These are phyloP conservation scores for Indicator maculatus DNA, from an alignment of 2,113 vertebrate genomes.

Conservation along the genomic window DNA sequence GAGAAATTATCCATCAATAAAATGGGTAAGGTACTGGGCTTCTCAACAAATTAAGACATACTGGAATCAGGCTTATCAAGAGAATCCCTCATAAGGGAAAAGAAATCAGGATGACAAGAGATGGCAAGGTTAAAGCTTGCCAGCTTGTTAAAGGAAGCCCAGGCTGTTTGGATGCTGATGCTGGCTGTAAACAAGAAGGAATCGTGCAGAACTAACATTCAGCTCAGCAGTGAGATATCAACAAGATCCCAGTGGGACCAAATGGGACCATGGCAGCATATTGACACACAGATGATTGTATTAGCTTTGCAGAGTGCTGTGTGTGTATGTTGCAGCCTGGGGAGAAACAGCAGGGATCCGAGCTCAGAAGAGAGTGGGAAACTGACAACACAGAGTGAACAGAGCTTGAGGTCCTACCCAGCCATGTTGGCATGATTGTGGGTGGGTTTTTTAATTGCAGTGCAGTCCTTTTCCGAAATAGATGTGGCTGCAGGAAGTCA, in stretches of 20 bases:
- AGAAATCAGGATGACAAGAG: not conserved
- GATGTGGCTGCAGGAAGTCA: not conserved
- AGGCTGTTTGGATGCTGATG: not conserved
- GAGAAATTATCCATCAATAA: not conserved
- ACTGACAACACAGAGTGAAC: not conserved
- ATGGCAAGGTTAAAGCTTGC: not conserved
- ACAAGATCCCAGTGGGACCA: constrained; percentile 19
- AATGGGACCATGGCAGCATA: not conserved
- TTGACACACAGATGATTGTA: constrained; percentile 27
- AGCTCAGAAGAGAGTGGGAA: not conserved
- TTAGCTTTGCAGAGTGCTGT: not conserved
- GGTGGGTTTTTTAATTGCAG: not conserved
- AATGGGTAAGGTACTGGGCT: not conserved
- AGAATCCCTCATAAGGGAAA: not conserved
- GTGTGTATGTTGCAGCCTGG: not conserved
- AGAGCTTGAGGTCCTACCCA: not conserved
- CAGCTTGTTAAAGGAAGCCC: not conserved
- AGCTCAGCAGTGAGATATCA: constrained; percentile 25
- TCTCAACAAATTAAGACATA: not conserved
- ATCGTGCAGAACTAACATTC: constrained; percentile 5
- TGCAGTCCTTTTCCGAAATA: not conserved
- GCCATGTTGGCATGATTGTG: not conserved
- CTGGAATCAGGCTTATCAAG: not conserved
- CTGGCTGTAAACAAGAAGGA: constrained; percentile 24
- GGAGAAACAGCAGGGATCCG: constrained; percentile 11